Conservation (phyloP, 2,797 vertebrate genomes). For the Hyperoplus immaculatus region DNA sequence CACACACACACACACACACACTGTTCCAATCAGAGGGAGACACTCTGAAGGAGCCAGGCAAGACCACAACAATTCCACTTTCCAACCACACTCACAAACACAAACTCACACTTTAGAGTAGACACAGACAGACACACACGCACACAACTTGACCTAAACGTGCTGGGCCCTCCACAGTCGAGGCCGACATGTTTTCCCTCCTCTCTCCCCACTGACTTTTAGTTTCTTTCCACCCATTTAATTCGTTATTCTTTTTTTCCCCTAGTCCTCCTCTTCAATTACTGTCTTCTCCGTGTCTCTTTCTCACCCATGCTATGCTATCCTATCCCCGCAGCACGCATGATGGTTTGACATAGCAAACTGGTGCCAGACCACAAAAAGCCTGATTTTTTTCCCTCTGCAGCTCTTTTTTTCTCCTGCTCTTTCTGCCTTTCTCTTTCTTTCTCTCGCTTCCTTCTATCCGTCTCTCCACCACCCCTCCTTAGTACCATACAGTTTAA, state of each 20-base stretch:
- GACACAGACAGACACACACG: slow-evolving; percentile 25
- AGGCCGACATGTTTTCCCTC: slow-evolving; percentile 44
- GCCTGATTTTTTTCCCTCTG: slow-evolving; percentile 73
- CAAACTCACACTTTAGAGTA: slow-evolving; percentile 11
- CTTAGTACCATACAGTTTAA: slow-evolving; percentile 74
- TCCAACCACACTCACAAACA: slow-evolving; percentile 65
- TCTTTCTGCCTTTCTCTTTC: slow-evolving; percentile 34
- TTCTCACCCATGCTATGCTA: slow-evolving; percentile 31
- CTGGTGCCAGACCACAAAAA: slow-evolving; percentile 77
- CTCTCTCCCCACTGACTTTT: slow-evolving; percentile 22
- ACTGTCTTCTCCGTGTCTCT: slow-evolving; percentile 39
- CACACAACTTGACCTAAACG: slow-evolving; percentile 46
- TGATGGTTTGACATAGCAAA: slow-evolving; percentile 72
- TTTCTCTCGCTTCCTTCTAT: slow-evolving; percentile 2
- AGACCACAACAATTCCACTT: slow-evolving; percentile 76
- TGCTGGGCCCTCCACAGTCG: slow-evolving; percentile 25
- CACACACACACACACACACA: no score
- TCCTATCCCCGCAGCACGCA: slow-evolving; percentile 58
- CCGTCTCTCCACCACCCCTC: slow-evolving; percentile 36
- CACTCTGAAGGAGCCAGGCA: slow-evolving; percentile 58
- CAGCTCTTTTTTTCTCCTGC: slow-evolving; percentile 60
- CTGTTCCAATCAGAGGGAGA: slow-evolving; percentile 64
- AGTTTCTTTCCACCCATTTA: slow-evolving; percentile 31
- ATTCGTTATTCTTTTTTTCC: slow-evolving; percentile 30
- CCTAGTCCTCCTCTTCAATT: slow-evolving; percentile 36